Conservation (phyloP, 1,140 invertebrate species). For the Cotesia vestalis region DNA sequence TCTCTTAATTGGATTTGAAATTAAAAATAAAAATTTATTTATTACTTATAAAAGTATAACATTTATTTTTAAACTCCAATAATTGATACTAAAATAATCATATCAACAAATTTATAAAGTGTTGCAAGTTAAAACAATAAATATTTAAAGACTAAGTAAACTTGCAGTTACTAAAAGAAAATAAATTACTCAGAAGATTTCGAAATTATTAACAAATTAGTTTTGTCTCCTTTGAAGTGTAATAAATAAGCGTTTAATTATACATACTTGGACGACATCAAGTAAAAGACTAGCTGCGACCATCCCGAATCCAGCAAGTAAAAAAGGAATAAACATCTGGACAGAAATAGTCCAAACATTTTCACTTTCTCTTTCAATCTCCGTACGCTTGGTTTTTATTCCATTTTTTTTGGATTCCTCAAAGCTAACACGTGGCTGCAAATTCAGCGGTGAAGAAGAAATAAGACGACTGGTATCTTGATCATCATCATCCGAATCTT, state of each 20-base stretch:
- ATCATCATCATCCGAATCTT: constrained; percentile 49
- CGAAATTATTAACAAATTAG: background rate
- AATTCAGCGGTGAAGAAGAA: constrained; percentile 32
- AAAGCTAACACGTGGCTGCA: constrained; percentile 17
- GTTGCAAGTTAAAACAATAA: too few relatives aligned
- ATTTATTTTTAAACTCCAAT: too few relatives aligned
- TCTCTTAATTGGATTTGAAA: too few relatives aligned
- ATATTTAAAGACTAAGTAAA: too few relatives aligned
- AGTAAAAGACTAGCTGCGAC: constrained; percentile 87
- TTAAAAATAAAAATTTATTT: too few relatives aligned
- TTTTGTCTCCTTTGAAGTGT: background rate
- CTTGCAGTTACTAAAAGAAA: too few relatives aligned
- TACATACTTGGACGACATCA: constrained; percentile 78
- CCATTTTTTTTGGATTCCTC: constrained; percentile 42
- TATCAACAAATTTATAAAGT: too few relatives aligned
- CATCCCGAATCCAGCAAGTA: constrained; percentile 92
- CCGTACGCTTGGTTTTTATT: constrained; percentile 35
- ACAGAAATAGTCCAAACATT: constrained; percentile 74
- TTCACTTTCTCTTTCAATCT: constrained; percentile 52
- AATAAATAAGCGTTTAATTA: background rate
- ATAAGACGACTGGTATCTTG: constrained; percentile 52
- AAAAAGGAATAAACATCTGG: constrained; percentile 89
- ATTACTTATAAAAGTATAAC: too few relatives aligned
- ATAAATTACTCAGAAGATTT: too few relatives aligned
- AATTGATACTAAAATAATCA: too few relatives aligned